These are phyloP conservation scores for Cordylochernes scorpioides DNA, from an alignment of 2,888 invertebrate genomes.

Conservation along the genomic window DNA sequence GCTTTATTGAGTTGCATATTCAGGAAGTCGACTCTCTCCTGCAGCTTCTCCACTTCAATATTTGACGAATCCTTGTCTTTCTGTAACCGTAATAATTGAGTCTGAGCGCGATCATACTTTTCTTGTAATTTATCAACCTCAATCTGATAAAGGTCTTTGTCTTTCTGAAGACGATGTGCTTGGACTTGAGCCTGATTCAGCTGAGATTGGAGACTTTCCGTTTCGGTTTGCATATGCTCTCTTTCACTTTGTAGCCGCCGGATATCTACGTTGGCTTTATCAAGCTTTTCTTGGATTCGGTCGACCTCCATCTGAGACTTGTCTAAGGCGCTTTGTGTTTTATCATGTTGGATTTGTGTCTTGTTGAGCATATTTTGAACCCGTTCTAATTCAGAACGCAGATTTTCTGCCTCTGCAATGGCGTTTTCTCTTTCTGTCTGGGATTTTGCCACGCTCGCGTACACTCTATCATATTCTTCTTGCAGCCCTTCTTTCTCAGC, in stretches of 20 bases:
- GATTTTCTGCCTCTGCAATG: constrained; percentile 16
- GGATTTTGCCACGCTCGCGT: constrained; percentile 50
- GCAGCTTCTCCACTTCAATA: constrained; percentile 49
- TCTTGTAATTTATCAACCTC: constrained; percentile 62
- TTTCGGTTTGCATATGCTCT: constrained; percentile 67
- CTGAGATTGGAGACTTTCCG: constrained; percentile 65
- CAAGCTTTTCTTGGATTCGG: constrained; percentile 20
- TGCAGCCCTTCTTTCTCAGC: constrained; percentile 74
- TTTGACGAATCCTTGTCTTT: constrained; percentile 61
- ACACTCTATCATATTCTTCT: constrained; percentile 66
- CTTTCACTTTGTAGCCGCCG: constrained; percentile 42
- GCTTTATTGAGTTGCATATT: constrained; percentile 52
- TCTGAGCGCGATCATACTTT: constrained; percentile 60
- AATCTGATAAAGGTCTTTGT: constrained; percentile 52
- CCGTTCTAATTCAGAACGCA: constrained; percentile 18
- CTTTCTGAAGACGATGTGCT: constrained; percentile 60
- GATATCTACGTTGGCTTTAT: constrained; percentile 15
- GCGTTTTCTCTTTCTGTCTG: constrained; percentile 70
- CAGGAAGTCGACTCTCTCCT: constrained; percentile 52
- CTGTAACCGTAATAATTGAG: constrained; percentile 45
- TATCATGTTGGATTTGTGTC: constrained; percentile 69
- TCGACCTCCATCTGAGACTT: constrained; percentile 35
- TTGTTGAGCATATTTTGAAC: constrained; percentile 58
- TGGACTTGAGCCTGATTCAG: constrained; percentile 62
- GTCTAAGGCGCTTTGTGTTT: constrained; percentile 59